phyloP scores from a whole-genome alignment of 1,140 invertebrate species.

The Calliphora vicina region DNA sequence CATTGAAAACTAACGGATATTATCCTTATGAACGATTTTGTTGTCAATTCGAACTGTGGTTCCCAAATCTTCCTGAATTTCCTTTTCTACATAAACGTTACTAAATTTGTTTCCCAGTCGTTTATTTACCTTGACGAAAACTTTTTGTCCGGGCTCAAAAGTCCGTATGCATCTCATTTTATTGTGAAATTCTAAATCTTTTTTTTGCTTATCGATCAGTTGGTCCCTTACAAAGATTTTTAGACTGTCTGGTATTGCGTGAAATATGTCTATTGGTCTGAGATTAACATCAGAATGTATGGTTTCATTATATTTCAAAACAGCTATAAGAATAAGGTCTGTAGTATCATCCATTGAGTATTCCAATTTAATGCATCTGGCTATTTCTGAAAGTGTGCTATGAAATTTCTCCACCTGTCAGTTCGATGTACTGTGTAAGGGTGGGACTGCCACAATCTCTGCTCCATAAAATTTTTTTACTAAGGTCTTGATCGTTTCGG shows the following conservation, averaged over 20 bases:
- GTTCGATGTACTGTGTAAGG: too few relatives aligned
- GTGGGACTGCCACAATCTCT: too few relatives aligned
- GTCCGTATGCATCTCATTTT: neutral
- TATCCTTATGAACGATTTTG: neutral
- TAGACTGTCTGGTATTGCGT: neutral
- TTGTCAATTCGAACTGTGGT: constrained; percentile 4
- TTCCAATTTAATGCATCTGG: constrained; percentile 41
- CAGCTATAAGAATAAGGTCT: constrained; percentile 37
- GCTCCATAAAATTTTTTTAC: too few relatives aligned
- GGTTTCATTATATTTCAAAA: constrained; percentile 40
- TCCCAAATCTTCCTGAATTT: constrained; percentile 35
- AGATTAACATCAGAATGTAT: constrained; percentile 35
- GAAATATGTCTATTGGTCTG: constrained; percentile 38
- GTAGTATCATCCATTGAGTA: constrained; percentile 38
- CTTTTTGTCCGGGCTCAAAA: constrained; percentile 29
- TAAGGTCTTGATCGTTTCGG: too few relatives aligned
- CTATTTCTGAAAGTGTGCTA: too few relatives aligned
- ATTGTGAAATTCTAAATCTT: neutral
- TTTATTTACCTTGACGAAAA: constrained; percentile 20
- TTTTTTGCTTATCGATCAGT: neutral
- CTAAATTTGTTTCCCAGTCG: constrained; percentile 41
- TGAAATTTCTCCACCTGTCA: too few relatives aligned
- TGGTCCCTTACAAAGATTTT: constrained; percentile 18
- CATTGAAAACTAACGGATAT: neutral
- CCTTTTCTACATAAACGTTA: constrained; percentile 29